Evolutionary conservation across 2,797 vertebrate genomes (phyloP).

Genomic region (Intellagama lesueurii): DNA sequence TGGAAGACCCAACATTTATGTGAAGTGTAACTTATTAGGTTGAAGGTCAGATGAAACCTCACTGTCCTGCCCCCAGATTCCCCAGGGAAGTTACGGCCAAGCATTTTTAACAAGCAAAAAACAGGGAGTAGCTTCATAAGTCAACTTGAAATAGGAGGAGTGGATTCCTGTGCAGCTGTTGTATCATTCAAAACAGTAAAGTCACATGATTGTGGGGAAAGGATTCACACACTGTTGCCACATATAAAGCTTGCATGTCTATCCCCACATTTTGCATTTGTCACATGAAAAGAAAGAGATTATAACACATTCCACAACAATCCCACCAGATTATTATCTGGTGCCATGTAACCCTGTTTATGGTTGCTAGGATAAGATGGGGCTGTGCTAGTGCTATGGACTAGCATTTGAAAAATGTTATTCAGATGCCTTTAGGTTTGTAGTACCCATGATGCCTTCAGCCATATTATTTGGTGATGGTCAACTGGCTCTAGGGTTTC

Average conservation of each 20-base stretch:
- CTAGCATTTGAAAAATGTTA: neutral
- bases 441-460: neutral
- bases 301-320: neutral
- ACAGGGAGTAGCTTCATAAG: neutral
- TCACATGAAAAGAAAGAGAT: neutral
- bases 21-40: conserved; percentile 26
- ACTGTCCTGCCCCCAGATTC: neutral
- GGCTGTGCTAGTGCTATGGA: neutral
- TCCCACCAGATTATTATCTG: neutral
- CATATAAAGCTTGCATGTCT: neutral
- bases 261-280: neutral
- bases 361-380: no score
- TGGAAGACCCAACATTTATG: conserved; percentile 1
- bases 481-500: neutral
- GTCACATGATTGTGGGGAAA: neutral
- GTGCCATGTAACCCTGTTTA: neutral
- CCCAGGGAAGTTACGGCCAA: neutral
- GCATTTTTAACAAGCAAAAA: neutral
- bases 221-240: neutral
- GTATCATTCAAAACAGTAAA: neutral
- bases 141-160: neutral
- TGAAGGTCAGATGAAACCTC: neutral
- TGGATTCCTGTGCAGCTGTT: neutral
- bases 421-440: neutral
- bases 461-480: neutral